Evolutionary conservation across 2,113 vertebrate genomes (phyloP).

Genomic region (Pteropus alecto): DNA sequence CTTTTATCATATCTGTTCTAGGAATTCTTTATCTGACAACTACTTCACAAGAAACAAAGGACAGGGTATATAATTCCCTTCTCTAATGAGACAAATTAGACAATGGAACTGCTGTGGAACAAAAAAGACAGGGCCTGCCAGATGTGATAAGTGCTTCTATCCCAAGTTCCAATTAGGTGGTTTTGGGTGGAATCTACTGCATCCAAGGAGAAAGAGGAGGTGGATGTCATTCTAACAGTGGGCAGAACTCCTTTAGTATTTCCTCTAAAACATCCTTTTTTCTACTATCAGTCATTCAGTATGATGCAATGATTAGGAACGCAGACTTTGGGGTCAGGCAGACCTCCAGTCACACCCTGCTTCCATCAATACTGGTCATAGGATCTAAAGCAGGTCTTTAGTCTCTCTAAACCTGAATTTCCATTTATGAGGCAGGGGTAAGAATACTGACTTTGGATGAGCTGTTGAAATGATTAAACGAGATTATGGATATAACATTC

Average conservation of each 20-base stretch:
- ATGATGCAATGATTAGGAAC: rapidly evolving
- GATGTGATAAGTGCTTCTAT: neutral
- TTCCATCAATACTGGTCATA: neutral
- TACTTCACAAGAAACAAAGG: neutral
- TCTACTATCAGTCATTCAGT: neutral
- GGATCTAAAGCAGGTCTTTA: neutral
- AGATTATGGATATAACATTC: neutral
- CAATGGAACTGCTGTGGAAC: neutral
- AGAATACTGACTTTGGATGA: neutral
- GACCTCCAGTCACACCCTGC: neutral
- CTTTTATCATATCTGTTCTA: neutral
- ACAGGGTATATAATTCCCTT: neutral
- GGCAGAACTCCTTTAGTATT: neutral
- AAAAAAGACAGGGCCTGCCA: neutral
- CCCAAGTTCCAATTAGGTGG: neutral
- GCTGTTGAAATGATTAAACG: neutral
- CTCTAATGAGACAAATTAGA: neutral
- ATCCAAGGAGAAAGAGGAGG: neutral
- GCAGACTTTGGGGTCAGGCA: neutral
- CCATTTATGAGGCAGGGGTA: neutral
- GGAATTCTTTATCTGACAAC: neutral
- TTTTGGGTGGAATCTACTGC: neutral
- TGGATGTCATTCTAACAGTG: neutral
- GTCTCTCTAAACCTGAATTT: neutral
- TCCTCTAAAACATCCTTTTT: neutral